Evolutionary conservation across 1,140 invertebrate genomes (phyloP), one percentile per base, ranked within the genome.

Genomic region (Solenopsis invicta): DNA sequence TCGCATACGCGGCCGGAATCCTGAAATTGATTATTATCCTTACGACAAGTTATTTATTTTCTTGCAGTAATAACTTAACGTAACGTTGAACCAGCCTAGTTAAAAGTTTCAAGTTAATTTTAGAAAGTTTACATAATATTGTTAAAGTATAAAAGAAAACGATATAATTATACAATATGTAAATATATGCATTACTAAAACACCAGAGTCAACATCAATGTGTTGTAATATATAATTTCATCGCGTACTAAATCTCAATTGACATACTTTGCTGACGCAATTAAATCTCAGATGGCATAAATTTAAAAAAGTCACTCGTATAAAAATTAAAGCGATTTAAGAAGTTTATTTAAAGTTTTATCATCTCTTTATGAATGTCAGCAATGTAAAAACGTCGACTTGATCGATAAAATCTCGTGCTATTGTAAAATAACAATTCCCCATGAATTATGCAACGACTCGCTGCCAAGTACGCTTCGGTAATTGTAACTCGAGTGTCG

Each of bases 11-110:
- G 16, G 2, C 2, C 24, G 45, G 3, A 21, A 80, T 0, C 1
- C n/a, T 81, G 64, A 69, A 80, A 81, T 69, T 81, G 21, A 69
- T 67, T 41, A 41, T 54, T 62, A 81, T 41, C n/a, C 12, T 69
- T 41, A 5, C 48, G 29, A 34, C 18, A 37, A 8, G n/a, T 1
- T 29, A 77, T 48, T 24, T n/a, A 50, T 12, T 75, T 56, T 29
- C 41, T 29, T 37, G 16, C 16, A 77, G 34, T 54, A 66, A 66
- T 3, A 21, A 50, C 12, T 78, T 80, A 61, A 54, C 21, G 37
- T 54, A 34, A 66, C n/a, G 29, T 1, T 66, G 12, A 54, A 1
- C 12, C 12, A 37, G 18, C 5, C 18, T 78, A 37, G 1, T 29
- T 29, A 29, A 29, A 29, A 29, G 29, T 29, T 29, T 81, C 45